Evolutionary conservation across 2,113 vertebrate species (phyloP).

Genomic region (Pachypanchax playfairii): DNA sequence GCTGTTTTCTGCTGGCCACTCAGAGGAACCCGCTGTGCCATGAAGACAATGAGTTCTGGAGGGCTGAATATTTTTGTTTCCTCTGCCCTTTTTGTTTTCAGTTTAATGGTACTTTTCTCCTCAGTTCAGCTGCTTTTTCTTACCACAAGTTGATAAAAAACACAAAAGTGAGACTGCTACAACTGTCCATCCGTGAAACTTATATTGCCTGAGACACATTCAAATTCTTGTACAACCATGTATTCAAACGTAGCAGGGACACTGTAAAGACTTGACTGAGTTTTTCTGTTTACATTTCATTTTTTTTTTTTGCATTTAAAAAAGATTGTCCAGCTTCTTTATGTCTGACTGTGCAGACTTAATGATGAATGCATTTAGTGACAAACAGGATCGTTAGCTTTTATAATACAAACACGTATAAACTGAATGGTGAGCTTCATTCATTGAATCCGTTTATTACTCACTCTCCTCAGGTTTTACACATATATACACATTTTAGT

Average conservation of each 20-base stretch:
- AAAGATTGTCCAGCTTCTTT: too few species aligned
- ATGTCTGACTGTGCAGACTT: too few species aligned
- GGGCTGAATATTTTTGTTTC: constrained; percentile 8
- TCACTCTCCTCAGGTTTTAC: too few species aligned
- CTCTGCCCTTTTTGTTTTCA: constrained; percentile 14
- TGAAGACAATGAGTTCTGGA: constrained; percentile 9
- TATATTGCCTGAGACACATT: neutral
- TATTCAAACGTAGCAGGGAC: neutral
- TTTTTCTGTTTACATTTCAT: neutral
- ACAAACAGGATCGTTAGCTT: too few species aligned
- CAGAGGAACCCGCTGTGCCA: constrained; percentile 37
- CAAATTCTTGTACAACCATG: neutral
- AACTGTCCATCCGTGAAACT: neutral
- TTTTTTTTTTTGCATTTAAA: neutral
- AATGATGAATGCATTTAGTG: too few species aligned
- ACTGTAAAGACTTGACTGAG: neutral
- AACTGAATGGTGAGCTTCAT: too few species aligned
- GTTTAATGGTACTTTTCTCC: constrained; percentile 1
- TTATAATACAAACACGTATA: too few species aligned
- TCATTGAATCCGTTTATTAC: too few species aligned
- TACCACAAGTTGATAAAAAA: neutral
- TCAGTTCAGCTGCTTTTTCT: neutral
- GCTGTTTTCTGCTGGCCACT: constrained; percentile 34
- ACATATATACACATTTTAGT: neutral
- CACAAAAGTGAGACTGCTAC: neutral